Base-by-base conservation (phyloP, 2,113 vertebrate species). In the Verasper variegatus region DNA sequence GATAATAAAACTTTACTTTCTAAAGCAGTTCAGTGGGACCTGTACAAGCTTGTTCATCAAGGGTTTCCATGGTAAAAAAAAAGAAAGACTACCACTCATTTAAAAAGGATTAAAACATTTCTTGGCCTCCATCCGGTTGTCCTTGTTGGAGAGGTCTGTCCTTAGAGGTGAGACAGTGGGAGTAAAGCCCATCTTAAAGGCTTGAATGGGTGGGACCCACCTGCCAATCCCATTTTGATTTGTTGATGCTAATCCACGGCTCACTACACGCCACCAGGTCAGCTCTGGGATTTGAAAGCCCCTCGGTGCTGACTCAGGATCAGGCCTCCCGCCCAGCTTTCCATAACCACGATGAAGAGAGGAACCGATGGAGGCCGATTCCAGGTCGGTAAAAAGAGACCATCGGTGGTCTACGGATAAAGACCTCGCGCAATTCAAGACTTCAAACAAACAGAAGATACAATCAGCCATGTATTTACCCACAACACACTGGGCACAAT, bases 201-300 rank as follows among this genome's bases (percentile, higher is more conserved):
- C 87, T 88, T 75, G 42, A 77, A 85, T 65, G 71, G 66, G 74
- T 55, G 69, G 54, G 59, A 74, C 86, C 81, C 88, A 91, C 88
- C 89, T 91, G 88, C 69, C 92, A 86, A 86, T 91, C 84, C 83
- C 58, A 80, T 90, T 91, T 91, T 92, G 88, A 92, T 90, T 88
- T 87, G 87, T 78, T 86, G 78, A 89, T 26, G 78, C 72, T 91
- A 93, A 92, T 93, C 89, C 88, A 68, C 31, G 2, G 86, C 84
- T 77, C 75, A 24, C 64, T 51, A 69, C 74, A 71, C 31, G 7
- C 75, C 81, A 73, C 59, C 3, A 3, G 81, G 80, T 79, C 77
- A 45, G 56, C 62, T 21, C 49, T 0, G 1, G 74, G 68, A 24
- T n/a, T 65, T 76, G 11, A 70, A 78, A 88, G 63, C 49, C 26